Evolutionary conservation across 2,113 vertebrate species (phyloP), one percentile per base, ranked within the genome.

Genomic region (Labeo catla): DNA sequence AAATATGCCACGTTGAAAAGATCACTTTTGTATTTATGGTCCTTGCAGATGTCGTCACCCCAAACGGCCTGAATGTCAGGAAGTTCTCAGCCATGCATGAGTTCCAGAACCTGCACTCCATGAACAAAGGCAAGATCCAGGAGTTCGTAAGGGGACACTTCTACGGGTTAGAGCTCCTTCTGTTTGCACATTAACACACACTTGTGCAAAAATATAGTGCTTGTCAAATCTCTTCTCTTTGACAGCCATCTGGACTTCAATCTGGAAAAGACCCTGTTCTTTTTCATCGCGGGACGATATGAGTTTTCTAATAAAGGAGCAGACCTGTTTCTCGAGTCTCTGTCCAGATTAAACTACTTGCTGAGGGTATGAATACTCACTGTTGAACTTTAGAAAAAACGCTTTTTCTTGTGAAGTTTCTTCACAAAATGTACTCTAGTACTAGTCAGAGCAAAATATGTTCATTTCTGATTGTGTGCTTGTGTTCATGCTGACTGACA

Each of bases 61-160:
- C 98, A 6, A 99, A 99, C 4, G 98, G 98, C 45, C 93, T 99
- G 89, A 99, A 97, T 50, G 95, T 99, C 88, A 99, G 98, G 93
- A 99, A 98, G 93, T 99, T 99, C 94, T 99, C 98, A 23, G 98
- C 98, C 74, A 96, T 97, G 93, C 98, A 99, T 9, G 98, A 99
- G 88, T 99, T 99, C 92, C 98, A 99, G 95, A 99, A 99, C 94
- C 92, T 99, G 61, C 98, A 99, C 88, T 96, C 96, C 91, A 96
- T 94, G 92, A 97, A 95, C 93, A 99, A 99, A 91, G 88, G 93
- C 76, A 96, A 95, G 90, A 98, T 99, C 91, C 97, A 99, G 92
- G 98, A 99, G 89, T 99, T 99, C 91, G 93, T 99, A 90, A 93
- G 98, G 88, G 98, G 98, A 80, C 98, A 99, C 91, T 99, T 99